Conservation (phyloP, 2,888 invertebrate species). For the Auanema sp. region DNA sequence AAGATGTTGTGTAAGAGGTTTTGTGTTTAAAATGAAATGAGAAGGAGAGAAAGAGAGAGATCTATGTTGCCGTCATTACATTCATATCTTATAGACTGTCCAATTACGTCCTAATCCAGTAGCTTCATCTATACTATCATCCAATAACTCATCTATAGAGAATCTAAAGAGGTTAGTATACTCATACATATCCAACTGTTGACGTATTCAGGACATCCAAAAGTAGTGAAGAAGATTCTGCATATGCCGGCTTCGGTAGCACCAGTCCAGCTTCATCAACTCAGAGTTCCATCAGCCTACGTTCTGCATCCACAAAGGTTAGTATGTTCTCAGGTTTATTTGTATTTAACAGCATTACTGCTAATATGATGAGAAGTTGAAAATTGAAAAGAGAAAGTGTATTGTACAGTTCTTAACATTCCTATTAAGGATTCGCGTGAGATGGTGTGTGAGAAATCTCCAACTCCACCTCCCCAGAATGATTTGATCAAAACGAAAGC, state of each 20-base stretch:
- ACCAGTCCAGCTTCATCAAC: conserved; percentile 47
- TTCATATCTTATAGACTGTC: no score
- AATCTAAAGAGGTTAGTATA: background rate
- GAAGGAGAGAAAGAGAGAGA: background rate
- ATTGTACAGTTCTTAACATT: background rate
- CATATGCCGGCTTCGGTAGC: conserved; percentile 46
- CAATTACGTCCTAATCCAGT: no score
- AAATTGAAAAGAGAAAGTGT: background rate
- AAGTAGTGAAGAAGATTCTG: conserved; percentile 49
- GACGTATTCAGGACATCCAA: conserved; percentile 32
- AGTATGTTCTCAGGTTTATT: background rate
- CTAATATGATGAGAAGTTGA: background rate
- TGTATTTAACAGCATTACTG: background rate
- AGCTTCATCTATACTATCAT: no score
- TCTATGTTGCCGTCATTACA: no score
- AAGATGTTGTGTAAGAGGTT: background rate
- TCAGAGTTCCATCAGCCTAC: conserved; percentile 38
- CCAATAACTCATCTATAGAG: no score
- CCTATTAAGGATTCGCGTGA: conserved; percentile 11
- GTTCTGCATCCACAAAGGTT: conserved; percentile 40
- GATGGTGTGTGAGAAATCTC: conserved; percentile 11
- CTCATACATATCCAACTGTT: background rate
- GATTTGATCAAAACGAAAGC: no score
- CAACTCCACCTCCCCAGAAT: background rate
- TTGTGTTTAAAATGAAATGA: background rate